Conservation (phyloP, 1,140 invertebrate species). For the Macrosteles quadrilineatus region DNA sequence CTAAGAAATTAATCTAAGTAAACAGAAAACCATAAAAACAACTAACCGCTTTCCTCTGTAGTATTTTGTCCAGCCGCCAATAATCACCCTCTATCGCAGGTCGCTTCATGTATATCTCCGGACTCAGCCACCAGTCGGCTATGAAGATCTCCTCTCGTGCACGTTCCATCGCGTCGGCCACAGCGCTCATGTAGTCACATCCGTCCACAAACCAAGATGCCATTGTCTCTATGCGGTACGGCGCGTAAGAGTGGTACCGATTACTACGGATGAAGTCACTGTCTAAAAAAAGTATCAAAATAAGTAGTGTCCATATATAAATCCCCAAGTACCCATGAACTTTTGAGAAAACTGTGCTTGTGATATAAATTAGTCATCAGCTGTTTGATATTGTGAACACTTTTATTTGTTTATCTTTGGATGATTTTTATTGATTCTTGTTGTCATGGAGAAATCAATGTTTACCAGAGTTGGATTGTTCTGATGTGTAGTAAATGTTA, state of each 20-base stretch:
- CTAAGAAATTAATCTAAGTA: no score
- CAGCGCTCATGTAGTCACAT: conserved; percentile 79
- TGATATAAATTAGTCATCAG: no score
- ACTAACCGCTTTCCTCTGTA: conserved; percentile 90
- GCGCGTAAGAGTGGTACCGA: conserved; percentile 82
- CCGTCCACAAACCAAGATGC: conserved; percentile 89
- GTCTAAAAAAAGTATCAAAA: neutral
- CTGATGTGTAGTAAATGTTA: no score
- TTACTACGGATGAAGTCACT: conserved; percentile 71
- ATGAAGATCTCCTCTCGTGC: conserved; percentile 95
- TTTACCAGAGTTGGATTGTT: no score
- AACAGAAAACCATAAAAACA: no score
- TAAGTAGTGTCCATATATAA: no score
- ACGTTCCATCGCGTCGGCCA: conserved; percentile 84
- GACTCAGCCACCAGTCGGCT: conserved; percentile 97
- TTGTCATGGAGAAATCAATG: no score
- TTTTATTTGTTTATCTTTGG: no score
- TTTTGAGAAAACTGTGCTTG: no score
- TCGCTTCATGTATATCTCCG: conserved; percentile 92
- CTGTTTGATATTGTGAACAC: no score
- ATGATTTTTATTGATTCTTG: no score
- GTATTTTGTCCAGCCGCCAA: conserved; percentile 84
- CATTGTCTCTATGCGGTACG: conserved; percentile 62
- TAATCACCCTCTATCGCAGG: conserved; percentile 75
- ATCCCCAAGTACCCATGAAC: no score